Base-by-base conservation (phyloP, 2,113 vertebrate species). In the Conger conger region DNA sequence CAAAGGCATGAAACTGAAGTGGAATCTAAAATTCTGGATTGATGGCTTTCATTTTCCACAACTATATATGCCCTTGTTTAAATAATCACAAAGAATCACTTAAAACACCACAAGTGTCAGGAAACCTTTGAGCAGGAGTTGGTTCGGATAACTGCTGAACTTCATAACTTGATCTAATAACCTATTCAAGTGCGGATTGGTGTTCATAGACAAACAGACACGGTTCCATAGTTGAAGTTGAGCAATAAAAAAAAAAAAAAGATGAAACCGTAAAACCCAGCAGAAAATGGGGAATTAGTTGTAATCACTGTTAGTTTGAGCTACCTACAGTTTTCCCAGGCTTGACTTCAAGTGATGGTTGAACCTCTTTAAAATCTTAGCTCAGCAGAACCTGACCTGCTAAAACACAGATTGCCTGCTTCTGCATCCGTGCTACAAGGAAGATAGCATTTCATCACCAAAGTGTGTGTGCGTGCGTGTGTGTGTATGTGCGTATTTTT, bases 301-400 rank as follows among this genome's bases (percentile, higher is more conserved):
- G 54, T 57, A 16, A 57, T 78, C 73, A 54, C 45, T 53, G 53
- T 54, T 79, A 76, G 76, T 76, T 38, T 40, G 76, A 54, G 77
- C 76, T 53, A 68, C 82, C 53, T n/a, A 83, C 68, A 79, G 42
- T 53, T 84, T 84, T 91, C 85, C 89, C 92, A 93, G 92, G 91
- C 90, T 92, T 93, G 88, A 92, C 93, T 93, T 95, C 95, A 96
- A 92, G 95, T 92, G 54, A 17, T 57, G 90, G 90, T 90, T 90
- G 77, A 77, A 20, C 45, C 33, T 35, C 73, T 42, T 79, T 18
- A 18, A 90, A 88, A 85, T 86, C 87, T 90, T 87, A 86, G 92
- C 93, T 93, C 91, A 90, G 92, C 91, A 93, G 90, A 92, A 91
- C 89, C 86, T 85, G 90, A 91, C 91, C 87, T 87, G 87, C 93